Evolutionary conservation across 2,113 vertebrate species (phyloP).

Genomic region (Ophiodon elongatus): DNA sequence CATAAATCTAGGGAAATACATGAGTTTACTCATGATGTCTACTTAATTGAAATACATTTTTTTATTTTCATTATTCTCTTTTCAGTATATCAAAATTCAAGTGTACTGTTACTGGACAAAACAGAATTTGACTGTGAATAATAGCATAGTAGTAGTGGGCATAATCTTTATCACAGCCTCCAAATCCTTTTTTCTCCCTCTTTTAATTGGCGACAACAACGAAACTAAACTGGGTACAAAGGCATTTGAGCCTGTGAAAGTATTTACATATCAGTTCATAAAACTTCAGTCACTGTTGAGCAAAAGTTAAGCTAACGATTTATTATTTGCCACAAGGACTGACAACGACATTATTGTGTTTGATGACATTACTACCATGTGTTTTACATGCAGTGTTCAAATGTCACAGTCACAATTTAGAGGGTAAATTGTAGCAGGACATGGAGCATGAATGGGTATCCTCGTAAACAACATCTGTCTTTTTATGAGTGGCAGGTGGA

Average conservation of each 20-base stretch:
- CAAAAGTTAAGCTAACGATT: constrained; percentile 15
- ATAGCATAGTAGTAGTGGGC: background rate
- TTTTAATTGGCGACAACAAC: background rate
- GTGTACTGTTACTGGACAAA: background rate
- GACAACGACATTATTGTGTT: background rate
- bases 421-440: constrained; percentile 30
- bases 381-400: constrained; percentile 47
- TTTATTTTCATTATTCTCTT: background rate
- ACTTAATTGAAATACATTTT: background rate
- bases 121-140: constrained; percentile 1
- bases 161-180: constrained; percentile 3
- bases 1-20: background rate
- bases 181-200: background rate
- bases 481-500: constrained; percentile 28
- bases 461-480: constrained; percentile 67
- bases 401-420: constrained; percentile 50
- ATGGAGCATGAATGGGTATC: constrained; percentile 35
- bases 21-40: background rate
- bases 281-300: background rate
- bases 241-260: background rate
- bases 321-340: constrained; percentile 6
- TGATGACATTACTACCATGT: constrained; percentile 36
- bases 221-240: constrained; percentile 7
- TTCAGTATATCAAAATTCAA: background rate
- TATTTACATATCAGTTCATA: background rate